Evolutionary conservation across 2,888 invertebrate genomes (phyloP), one percentile per base, ranked within the genome.

Genomic region (Tanypteryx hageni): DNA sequence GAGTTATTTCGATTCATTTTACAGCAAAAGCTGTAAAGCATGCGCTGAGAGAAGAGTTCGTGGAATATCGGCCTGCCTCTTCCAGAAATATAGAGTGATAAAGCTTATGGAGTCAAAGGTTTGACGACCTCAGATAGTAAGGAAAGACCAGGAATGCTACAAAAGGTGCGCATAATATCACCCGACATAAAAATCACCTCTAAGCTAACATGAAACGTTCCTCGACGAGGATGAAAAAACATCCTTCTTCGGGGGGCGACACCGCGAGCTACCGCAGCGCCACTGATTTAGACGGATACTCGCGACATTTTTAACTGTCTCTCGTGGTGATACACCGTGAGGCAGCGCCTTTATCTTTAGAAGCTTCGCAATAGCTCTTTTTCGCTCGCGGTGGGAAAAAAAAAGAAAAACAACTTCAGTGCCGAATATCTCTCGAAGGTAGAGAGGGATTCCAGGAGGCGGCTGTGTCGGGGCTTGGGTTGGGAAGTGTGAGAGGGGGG

Each of bases 261-360:
- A 18, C 76, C 10, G 22, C 22, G 76, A 76, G 13, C 68, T 18
- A 68, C 9, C 9, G 68, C 68, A 18, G 68, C 68, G 76, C 76
- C 76, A 27, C 76, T 76, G 76, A 76, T 76, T 76, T 76, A 76
- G 76, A 76, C 76, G 76, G 76, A 76, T 76, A 4, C 27, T 76
- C 76, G 76, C 22, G 76, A 76, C 76, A 76, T 76, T 76, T 76
- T 76, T 76, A 76, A 76, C 76, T 76, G 76, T 76, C 76, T 76
- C 22, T 27, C 22, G 22, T 27, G 76, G 76, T 27, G 76, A 76
- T 76, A 76, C 76, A 76, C 76, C 76, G 76, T 76, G 27, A 27
- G 76, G 76, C 76, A 76, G 11, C 76, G 22, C 13, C 76, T 76
- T 76, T 76, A 76, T 76, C 76, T 76, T 76, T 76, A 76, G 76